Base-by-base conservation (phyloP, 1,140 invertebrate genomes). In the Diprion similis region DNA sequence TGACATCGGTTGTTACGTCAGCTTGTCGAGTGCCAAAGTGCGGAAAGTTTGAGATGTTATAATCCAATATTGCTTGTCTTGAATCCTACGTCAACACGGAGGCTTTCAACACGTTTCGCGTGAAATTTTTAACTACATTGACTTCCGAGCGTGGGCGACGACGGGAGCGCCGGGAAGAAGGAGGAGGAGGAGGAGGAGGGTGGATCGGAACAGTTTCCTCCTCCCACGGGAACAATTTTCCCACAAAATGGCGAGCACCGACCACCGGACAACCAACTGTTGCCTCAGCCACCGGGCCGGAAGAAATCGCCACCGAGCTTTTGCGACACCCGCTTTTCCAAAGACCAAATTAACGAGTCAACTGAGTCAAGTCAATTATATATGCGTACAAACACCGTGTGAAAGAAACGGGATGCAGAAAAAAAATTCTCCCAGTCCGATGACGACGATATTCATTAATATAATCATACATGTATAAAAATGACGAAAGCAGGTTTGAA, bases 211-310 rank as follows among this genome's bases (percentile, higher is more conserved):
- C 11, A 13, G 51, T 59, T 59, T 59, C 51, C 51, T 37, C 24
- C 59, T 68, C 18, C 17, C 66, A 45, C 37, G 37, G 66, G 66
- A 68, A 68, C 11, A 13, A 68, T 68, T 68, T 68, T 68, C 66
- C 66, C 66, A 68, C 18, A 68, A 68, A 68, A 68, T 19, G 66
- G 66, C 19, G 59, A 64, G 8, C 59, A 13, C 19, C 66, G 13
- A 15, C 37, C 66, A 19, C 18, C 15, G 18, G 17, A 45, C 13
- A 68, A 19, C 10, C 11, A 11, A 11, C 11, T 15, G 11, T 68
- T 11, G 11, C 18, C 11, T 18, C 18, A 13, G 13, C 17, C 66
- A 68, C 66, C 66, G 66, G 66, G 66, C 66, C 66, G 66, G 66
- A 68, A 68, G 66, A 68, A 18, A 68, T 11, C 37, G 11, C 11